phyloP scores from a whole-genome alignment of 2,888 invertebrate species.

The Epistrophella euchroma region DNA sequence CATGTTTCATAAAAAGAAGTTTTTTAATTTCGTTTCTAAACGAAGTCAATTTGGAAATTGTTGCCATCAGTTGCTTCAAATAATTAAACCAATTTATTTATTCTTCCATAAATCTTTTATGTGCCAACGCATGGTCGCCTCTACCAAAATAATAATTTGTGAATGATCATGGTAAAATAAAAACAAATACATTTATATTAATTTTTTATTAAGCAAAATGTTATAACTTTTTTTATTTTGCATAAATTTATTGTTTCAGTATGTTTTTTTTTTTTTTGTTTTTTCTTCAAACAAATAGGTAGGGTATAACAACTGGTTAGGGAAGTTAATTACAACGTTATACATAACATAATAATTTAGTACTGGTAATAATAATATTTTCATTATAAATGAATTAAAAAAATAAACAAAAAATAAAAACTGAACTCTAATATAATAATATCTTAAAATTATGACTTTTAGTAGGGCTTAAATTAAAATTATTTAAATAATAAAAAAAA shows the following conservation, averaged over 20 bases:
- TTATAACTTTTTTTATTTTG: slow-evolving; percentile 67
- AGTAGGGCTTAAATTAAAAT: slow-evolving; percentile 79
- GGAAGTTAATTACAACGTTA: slow-evolving; percentile 81
- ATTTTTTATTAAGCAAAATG: slow-evolving; percentile 71
- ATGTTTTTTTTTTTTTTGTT: slow-evolving; percentile 59
- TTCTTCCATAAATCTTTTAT: too few species aligned
- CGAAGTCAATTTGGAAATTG: too few species aligned
- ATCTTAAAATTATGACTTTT: slow-evolving; percentile 83
- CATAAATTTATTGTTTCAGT: slow-evolving; percentile 54
- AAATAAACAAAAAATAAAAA: slow-evolving; percentile 76
- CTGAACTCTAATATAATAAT: slow-evolving; percentile 72
- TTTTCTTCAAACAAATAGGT: slow-evolving; percentile 65
- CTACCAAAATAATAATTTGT: too few species aligned
- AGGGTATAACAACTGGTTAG: slow-evolving; percentile 82
- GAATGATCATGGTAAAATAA: neutral
- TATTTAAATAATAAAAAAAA: slow-evolving; percentile 79
- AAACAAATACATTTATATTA: slow-evolving; percentile 10
- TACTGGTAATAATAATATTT: slow-evolving; percentile 79
- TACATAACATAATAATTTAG: slow-evolving; percentile 77
- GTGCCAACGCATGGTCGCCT: too few species aligned
- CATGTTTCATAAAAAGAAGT: too few species aligned
- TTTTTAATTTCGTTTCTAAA: too few species aligned
- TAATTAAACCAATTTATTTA: too few species aligned
- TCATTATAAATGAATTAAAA: slow-evolving; percentile 78
- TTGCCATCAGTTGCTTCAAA: too few species aligned